Evolutionary conservation across 1,140 invertebrate genomes (phyloP), one percentile per base, ranked within the genome.

Genomic region (Philopotamus ludificatus): DNA sequence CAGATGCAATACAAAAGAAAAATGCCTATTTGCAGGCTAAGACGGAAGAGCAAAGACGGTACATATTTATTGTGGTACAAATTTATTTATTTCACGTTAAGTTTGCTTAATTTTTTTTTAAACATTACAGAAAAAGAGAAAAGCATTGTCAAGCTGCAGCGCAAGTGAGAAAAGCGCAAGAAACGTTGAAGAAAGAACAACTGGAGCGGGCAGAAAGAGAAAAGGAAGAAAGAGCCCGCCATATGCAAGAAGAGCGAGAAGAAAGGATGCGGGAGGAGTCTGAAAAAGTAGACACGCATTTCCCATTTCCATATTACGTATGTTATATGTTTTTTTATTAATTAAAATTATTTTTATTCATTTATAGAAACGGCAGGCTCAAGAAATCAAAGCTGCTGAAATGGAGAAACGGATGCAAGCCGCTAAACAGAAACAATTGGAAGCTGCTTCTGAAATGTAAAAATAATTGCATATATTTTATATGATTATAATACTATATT

Each of bases 111-210:
- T n/a, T 7, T 34, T 47, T 15, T 8, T 49, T 18, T 4, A 15
- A 18, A 3, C 16, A 3, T 3, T 55, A 20, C 28, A 69, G 67
- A 25, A 69, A 57, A 44, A 22, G 67, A 42, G 67, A 69, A 53
- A 58, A 69, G 22, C 65, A 65, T 22, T 23, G 42, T 41, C 22
- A 34, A 10, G 59, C 57, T 10, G 67, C 67, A 12, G 63, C 63
- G 7, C 39, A 60, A 23, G 57, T 59, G 0, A 26, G 67, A 12
- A 51, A 69, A 25, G 50, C 49, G 3, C 67, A 65, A 45, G 47
- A 58, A 8, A 65, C 62, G 45, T 23, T 62, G 22, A 65, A 57
- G 23, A 57, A 65, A 39, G 55, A 23, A 3, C 62, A 65, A 51
- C 1, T 55, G 28, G 66, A 64, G 28, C 49, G 47, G 21, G 2